A percentile compares a stretch with the other conserved stretches of the same genome.
phyloP scores from a whole-genome alignment of 92 coral and sea anemone genomes.

The Parazoanthus darwini region DNA sequence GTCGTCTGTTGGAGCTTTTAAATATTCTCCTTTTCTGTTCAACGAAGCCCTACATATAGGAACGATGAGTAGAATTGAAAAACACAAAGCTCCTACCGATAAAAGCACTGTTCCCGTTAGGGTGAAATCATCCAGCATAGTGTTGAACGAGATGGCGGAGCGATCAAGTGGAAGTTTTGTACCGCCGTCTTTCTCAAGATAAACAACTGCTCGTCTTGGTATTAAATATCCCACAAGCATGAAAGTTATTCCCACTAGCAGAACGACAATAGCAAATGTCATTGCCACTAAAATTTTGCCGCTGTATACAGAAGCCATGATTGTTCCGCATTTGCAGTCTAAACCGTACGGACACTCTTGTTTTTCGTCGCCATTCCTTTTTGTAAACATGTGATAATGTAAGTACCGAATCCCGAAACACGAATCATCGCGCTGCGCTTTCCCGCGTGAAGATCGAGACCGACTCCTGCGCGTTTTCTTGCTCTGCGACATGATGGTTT shows the following conservation, averaged over 20 bases:
- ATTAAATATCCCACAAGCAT: constrained; percentile 90
- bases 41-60: constrained; percentile 75
- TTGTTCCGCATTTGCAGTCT: constrained; percentile 80
- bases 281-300: constrained; percentile 76
- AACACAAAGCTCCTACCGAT: constrained; percentile 78
- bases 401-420: constrained; percentile 98
- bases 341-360: constrained; percentile 74
- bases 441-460: constrained; percentile 80
- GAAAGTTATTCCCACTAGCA: constrained; percentile 87
- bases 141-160: constrained; percentile 83
- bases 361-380: constrained; percentile 75
- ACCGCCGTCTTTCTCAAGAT: constrained; percentile 83
- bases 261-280: constrained; percentile 66
- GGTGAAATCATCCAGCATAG: constrained; percentile 88
- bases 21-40: constrained; percentile 72
- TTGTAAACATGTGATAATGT: constrained; percentile 96
- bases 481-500: constrained; percentile 21
- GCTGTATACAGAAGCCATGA: constrained; percentile 82
- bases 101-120: constrained; percentile 84
- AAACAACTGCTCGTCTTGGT: constrained; percentile 83
- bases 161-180: constrained; percentile 70
- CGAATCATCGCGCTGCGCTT: constrained; percentile 61
- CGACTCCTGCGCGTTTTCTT: constrained; percentile 72
- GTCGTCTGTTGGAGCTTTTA: constrained; percentile 82
- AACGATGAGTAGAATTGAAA: constrained; percentile 80